Evolutionary conservation across 1,140 invertebrate genomes (phyloP).

Genomic region (Akabosia matsudoensis): DNA sequence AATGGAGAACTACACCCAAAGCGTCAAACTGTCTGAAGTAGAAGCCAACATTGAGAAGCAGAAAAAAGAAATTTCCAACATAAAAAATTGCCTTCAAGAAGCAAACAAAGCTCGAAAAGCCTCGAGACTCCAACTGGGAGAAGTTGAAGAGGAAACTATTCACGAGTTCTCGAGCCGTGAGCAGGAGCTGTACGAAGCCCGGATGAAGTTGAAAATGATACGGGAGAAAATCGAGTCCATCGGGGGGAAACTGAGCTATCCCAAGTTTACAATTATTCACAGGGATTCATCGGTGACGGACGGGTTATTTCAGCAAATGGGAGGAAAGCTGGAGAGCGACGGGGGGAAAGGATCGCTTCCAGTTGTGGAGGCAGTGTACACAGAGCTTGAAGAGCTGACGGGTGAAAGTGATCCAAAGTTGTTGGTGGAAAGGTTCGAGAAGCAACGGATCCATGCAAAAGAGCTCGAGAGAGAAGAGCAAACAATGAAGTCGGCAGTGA

Average conservation of each 20-base stretch:
- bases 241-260: constrained; percentile 39
- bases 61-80: constrained; percentile 32
- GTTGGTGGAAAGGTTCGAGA: constrained; percentile 35
- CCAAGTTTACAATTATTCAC: constrained; percentile 46
- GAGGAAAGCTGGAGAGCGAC: background rate
- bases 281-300: constrained; percentile 43
- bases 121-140: constrained; percentile 19
- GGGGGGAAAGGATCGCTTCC: constrained; percentile 29
- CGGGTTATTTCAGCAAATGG: constrained; percentile 20
- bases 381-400: constrained; percentile 33
- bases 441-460: constrained; percentile 40
- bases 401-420: constrained; percentile 43
- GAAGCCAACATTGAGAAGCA: constrained; percentile 27
- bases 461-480: constrained; percentile 31
- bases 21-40: constrained; percentile 29
- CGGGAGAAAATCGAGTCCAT: constrained; percentile 44
- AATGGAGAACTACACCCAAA: constrained; percentile 39
- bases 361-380: constrained; percentile 39
- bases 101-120: constrained; percentile 36
- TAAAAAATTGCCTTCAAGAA: constrained; percentile 29
- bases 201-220: constrained; percentile 39
- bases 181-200: constrained; percentile 37
- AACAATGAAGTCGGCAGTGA: constrained; percentile 36
- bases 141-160: constrained; percentile 44
- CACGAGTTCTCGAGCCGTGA: constrained; percentile 39